Base-by-base conservation (phyloP, 2,888 invertebrate genomes). In the Luperina nickerlii region DNA sequence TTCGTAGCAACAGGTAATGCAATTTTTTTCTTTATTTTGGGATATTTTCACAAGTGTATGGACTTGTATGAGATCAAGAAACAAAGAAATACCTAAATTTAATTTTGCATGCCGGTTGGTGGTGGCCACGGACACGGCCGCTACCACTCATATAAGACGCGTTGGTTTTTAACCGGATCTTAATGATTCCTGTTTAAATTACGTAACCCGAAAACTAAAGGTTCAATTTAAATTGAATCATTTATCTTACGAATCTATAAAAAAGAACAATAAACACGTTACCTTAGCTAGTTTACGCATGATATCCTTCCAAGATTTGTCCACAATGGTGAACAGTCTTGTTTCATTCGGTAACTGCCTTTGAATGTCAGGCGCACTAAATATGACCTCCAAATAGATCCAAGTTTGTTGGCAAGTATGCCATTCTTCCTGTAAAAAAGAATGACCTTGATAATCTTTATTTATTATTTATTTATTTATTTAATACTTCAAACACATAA, bases 301-400 rank as follows among this genome's bases (percentile, higher is more conserved):
- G 54, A 98, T 98, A 85, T 98, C 98, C 92, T 99, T 99, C 97
- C 98, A 99, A 0, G 98, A 98, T 92, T 98, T 99, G 93, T 99
- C 99, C 0, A 99, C 99, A 75, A 98, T 97, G 7, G 97, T 97
- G 93, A 99, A 99, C 91, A 99, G 97, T 91, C 98, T 98, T 0
- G 99, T 98, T 94, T 99, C 99, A 88, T 98, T 98, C 0, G 99
- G 99, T 92, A 99, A 96, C 93, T 99, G 99, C 24, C 99, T 97
- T 93, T 99, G 99, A 89, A 99, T 99, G 92, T 99, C 99, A 0
- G 99, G 99, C 0, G 99, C 99, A 15, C 98, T 98, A 94, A 99
- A 99, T 91, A 99, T 99, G 0, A 99, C 99, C 94, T 99, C 99
- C 90, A 99, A 96, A 92, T 99, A 99, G 63, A 99, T 97, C 99